Evolutionary conservation across 2,113 vertebrate species (phyloP), one percentile per base, ranked within the genome.

Genomic region (Illadopsis cleaveri): DNA sequence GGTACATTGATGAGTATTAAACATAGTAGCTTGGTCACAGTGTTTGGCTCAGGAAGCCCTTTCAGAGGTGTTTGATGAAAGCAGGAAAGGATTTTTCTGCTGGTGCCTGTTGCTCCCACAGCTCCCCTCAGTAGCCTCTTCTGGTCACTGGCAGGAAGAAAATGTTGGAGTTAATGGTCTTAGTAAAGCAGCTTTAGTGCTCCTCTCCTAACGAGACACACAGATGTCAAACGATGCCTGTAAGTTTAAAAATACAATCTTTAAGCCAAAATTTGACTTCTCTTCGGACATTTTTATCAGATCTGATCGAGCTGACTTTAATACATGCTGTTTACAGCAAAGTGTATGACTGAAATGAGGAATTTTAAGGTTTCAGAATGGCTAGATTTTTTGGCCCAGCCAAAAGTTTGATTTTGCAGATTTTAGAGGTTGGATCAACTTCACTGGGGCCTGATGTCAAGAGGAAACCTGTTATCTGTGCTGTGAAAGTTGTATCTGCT

Each of bases 401-500:
- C 44, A 81, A 33, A 38, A 58, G 28, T 35, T 93, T 66, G 48
- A 48, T 83, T 94, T 84, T 91, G 40, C 57, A 87, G 64, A 33
- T 85, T 57, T 54, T 78, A 64, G 35, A 65, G 21, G n/a, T 40
- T 78, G 51, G 27, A 91, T 56, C 70, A n/a, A 33, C 47, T 58
- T 86, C 8, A 17, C 0, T 30, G 44, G 70, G 37, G 80, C n/a
- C 68, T n/a, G 50, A 62, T 84, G 75, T 83, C n/a, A 60, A 82
- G 71, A 85, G 71, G 71, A 87, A 95, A 71, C 8, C 31, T 51
- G 58, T 93, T 96, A 96, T 96, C 96, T 90, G 37, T 47, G 51
- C 47, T 86, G 78, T 61, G 73, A 68, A 89, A 80, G 44, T 76
- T 77, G 75, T 79, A 72, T 94, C 93, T 92, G 77, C 23, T 91